Percentiles rank a stretch among this genome's conserved stretches.
These are phyloP conservation scores for Hemichromis elongatus DNA, from an alignment of 2,113 vertebrate species.

Conservation along the genomic window DNA sequence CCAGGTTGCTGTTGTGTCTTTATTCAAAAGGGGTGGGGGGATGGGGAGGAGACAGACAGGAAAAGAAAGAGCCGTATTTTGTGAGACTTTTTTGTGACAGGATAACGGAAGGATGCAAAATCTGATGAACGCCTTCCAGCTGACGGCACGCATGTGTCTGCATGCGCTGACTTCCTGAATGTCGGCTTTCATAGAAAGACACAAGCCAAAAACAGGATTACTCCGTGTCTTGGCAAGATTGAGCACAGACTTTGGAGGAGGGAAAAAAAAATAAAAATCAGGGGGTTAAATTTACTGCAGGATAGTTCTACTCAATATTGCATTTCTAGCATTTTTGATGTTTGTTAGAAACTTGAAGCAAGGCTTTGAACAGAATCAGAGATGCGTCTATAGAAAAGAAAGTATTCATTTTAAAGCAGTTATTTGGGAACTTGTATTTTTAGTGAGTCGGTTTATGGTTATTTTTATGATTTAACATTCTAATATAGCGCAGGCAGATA, in stretches of 20 bases:
- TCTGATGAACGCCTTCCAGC: constrained; percentile 48
- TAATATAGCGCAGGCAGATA: not conserved
- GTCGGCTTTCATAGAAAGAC: constrained; percentile 19
- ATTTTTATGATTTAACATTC: not conserved
- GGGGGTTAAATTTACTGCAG: not conserved
- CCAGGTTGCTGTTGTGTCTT: constrained; percentile 53
- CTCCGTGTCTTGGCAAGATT: constrained; percentile 44
- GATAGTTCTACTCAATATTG: not conserved
- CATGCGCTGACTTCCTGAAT: constrained; percentile 26
- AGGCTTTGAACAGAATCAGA: not conserved
- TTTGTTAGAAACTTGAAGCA: not conserved
- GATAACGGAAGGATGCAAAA: constrained; percentile 32
- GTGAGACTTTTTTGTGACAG: constrained; percentile 15
- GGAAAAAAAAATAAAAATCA: not conserved
- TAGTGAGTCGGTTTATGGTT: not conserved
- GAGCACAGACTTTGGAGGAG: not conserved
- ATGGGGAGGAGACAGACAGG: not conserved
- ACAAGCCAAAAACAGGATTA: constrained; percentile 59
- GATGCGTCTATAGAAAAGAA: not conserved
- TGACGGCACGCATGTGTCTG: constrained; percentile 47
- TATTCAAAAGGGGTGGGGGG: constrained; percentile 7
- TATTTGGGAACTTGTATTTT: not conserved
- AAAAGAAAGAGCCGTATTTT: not conserved
- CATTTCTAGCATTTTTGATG: not conserved
- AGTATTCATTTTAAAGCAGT: not conserved